Conservation (phyloP, 2,797 vertebrate species). For the Borostomias antarcticus region DNA sequence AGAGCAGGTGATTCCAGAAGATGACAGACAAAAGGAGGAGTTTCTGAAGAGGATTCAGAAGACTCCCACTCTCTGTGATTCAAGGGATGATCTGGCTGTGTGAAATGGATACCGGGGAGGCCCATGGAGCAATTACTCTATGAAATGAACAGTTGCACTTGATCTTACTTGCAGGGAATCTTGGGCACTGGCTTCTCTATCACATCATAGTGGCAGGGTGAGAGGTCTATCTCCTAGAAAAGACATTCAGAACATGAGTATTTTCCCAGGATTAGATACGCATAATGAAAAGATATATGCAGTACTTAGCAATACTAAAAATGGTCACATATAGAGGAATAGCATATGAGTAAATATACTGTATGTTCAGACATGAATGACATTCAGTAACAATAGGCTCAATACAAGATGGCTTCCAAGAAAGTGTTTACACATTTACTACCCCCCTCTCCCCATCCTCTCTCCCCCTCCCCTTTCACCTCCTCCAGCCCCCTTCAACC, state of each 20-base stretch:
- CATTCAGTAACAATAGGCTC: neutral
- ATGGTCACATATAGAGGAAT: too few species aligned
- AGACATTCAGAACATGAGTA: constrained; percentile 19
- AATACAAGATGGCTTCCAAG: neutral
- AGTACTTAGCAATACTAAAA: neutral
- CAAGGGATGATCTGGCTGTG: constrained; percentile 11
- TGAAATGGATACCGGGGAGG: constrained; percentile 19
- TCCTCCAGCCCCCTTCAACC: neutral
- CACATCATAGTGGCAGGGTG: constrained; percentile 72
- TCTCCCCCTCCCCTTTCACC: neutral
- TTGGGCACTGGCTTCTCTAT: constrained; percentile 68
- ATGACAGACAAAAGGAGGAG: constrained; percentile 36
- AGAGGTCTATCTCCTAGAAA: constrained; percentile 67
- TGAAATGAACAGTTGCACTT: neutral
- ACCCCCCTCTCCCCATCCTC: neutral
- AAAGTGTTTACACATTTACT: neutral
- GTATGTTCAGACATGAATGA: neutral
- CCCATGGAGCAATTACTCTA: neutral
- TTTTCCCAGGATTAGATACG: constrained; percentile 3
- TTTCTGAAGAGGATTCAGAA: constrained; percentile 44
- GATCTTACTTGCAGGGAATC: constrained; percentile 78
- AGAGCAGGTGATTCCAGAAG: constrained; percentile 34
- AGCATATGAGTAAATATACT: too few species aligned
- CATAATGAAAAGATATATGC: neutral
- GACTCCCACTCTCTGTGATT: constrained; percentile 7